Conservation (phyloP, 2,888 invertebrate species). For the Andrena chrysosceles region DNA sequence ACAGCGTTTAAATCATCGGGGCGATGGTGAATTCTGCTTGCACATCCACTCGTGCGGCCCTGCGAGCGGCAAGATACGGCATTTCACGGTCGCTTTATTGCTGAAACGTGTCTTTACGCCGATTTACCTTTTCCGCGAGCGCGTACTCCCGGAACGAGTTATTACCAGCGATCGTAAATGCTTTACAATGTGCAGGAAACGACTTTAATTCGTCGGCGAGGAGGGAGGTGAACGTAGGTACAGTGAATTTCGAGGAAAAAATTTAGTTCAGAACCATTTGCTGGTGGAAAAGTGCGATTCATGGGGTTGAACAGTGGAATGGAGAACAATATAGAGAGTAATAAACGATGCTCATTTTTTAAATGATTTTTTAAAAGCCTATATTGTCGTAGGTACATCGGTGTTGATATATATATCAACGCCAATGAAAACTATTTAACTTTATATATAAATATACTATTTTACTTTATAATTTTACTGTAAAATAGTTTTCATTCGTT, state of each 20-base stretch:
- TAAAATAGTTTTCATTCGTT: too few relatives aligned
- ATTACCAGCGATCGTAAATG: slow-evolving; percentile 25
- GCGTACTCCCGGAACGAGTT: slow-evolving; percentile 17
- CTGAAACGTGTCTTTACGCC: slow-evolving; percentile 52
- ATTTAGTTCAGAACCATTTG: not conserved
- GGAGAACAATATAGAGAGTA: not conserved
- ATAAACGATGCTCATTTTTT: not conserved
- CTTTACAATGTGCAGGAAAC: slow-evolving; percentile 14
- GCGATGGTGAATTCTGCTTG: slow-evolving; percentile 5
- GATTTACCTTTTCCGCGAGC: slow-evolving; percentile 42
- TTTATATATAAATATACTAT: too few relatives aligned
- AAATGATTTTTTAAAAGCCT: not conserved
- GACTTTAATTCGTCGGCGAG: slow-evolving; percentile 15
- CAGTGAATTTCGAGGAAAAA: not conserved
- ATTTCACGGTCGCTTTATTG: slow-evolving; percentile 59
- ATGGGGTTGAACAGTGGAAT: not conserved
- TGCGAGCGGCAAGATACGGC: slow-evolving; percentile 22
- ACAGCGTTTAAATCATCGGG: slow-evolving; percentile 33
- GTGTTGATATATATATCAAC: too few relatives aligned
- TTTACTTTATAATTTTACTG: too few relatives aligned
- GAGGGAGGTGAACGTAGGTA: not conserved
- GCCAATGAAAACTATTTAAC: too few relatives aligned
- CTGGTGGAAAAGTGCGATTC: not conserved
- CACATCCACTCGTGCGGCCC: slow-evolving; percentile 5
- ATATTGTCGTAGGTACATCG: too few relatives aligned